Evolutionary conservation across 2,888 invertebrate species (phyloP).

Genomic region (Acleris emargana): DNA sequence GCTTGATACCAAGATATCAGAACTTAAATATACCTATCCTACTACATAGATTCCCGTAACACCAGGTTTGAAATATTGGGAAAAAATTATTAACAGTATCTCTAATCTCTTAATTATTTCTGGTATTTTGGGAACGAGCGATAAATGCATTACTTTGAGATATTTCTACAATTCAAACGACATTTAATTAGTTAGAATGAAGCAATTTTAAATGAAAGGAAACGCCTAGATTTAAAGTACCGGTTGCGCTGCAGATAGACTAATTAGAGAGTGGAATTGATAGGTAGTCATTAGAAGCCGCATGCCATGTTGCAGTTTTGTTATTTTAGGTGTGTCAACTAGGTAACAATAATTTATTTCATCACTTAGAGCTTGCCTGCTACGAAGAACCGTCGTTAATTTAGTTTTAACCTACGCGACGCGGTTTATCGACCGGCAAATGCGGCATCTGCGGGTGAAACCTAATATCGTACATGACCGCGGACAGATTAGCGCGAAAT

Average conservation of each 20-base stretch:
- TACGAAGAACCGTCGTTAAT: slow-evolving; percentile 22
- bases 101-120: too few relatives aligned
- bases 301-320: slow-evolving; percentile 54
- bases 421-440: slow-evolving; percentile 16
- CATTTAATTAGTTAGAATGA: slow-evolving; percentile 33
- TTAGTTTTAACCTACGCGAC: slow-evolving; percentile 9
- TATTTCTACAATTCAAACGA: background rate
- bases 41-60: too few relatives aligned
- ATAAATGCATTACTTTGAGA: background rate
- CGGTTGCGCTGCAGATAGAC: slow-evolving; percentile 61
- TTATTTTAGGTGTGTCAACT: slow-evolving; percentile 61
- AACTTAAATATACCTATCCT: too few relatives aligned
- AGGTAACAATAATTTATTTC: slow-evolving; percentile 57
- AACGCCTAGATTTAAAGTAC: slow-evolving; percentile 65
- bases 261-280: slow-evolving; percentile 64
- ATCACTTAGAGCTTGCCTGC: slow-evolving; percentile 41
- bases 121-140: too few relatives aligned
- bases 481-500: slow-evolving; percentile 53
- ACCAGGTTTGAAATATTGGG: too few relatives aligned
- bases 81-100: too few relatives aligned
- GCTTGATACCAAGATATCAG: too few relatives aligned
- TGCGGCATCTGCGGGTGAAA: slow-evolving; percentile 53
- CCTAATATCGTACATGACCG: slow-evolving; percentile 48
- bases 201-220: slow-evolving; percentile 58
- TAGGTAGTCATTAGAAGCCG: slow-evolving; percentile 54